Evolutionary conservation across 2,888 invertebrate genomes (phyloP).

Genomic region (Phragmatobia fuliginosa): DNA sequence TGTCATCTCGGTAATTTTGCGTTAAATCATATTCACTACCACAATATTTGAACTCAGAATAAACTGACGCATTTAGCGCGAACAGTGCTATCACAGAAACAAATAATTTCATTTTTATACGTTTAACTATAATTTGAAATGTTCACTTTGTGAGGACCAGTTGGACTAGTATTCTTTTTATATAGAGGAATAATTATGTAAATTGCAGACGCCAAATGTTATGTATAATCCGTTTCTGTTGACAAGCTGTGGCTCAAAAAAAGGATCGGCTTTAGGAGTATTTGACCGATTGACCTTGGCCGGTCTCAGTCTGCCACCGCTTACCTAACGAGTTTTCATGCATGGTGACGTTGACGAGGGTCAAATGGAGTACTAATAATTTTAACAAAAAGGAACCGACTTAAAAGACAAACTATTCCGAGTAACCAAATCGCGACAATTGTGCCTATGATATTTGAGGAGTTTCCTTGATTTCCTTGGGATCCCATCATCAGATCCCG

Average conservation of each 20-base stretch:
- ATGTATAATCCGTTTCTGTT: neutral
- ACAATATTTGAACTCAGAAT: conserved; percentile 5
- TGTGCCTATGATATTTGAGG: no score
- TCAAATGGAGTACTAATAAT: neutral
- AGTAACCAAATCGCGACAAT: no score
- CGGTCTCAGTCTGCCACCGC: neutral
- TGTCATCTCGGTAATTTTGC: conserved; percentile 4
- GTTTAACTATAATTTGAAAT: neutral
- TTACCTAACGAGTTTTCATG: neutral
- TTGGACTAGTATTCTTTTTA: neutral
- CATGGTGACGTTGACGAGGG: neutral
- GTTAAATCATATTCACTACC: neutral
- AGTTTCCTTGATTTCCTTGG: no score
- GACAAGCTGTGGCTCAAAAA: neutral
- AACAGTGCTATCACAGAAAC: conserved; percentile 4
- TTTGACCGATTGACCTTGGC: neutral
- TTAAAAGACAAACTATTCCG: no score
- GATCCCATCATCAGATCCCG: no score
- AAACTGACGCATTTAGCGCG: neutral
- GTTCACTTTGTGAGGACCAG: neutral
- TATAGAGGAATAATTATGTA: conserved; percentile 3
- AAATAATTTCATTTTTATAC: conserved; percentile 8
- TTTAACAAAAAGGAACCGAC: no score
- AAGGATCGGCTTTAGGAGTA: neutral
- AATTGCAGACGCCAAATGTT: neutral